Evolutionary conservation across 2,888 invertebrate species (phyloP).

Genomic region (Ctenicera cuprea): DNA sequence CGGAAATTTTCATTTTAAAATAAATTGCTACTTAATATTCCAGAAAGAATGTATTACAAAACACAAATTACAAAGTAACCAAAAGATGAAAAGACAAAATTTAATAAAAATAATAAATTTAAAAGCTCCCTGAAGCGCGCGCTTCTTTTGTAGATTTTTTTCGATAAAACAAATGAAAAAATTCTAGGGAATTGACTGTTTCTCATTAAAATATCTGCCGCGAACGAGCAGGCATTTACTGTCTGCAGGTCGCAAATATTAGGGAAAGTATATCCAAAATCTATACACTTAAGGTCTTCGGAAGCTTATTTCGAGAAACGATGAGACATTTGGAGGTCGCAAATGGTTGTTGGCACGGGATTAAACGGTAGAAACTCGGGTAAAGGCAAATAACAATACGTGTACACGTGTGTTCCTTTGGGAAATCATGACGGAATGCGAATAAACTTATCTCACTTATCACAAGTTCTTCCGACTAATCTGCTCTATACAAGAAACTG

Average conservation of each 20-base stretch:
- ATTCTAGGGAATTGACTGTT: constrained; percentile 8
- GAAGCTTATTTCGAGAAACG: constrained; percentile 42
- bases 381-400: constrained; percentile 65
- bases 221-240: constrained; percentile 17
- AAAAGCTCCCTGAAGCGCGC: constrained; percentile 44
- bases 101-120: constrained; percentile 51
- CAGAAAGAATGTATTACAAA: constrained; percentile 48
- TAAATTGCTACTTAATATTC: constrained; percentile 51
- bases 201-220: constrained; percentile 23
- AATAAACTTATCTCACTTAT: constrained; percentile 68
- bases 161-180: constrained; percentile 30
- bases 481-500: constrained; percentile 62
- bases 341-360: constrained; percentile 57
- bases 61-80: constrained; percentile 50
- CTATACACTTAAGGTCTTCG: constrained; percentile 34
- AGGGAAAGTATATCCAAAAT: constrained; percentile 31
- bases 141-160: constrained; percentile 34
- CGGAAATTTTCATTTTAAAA: constrained; percentile 50
- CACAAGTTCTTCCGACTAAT: constrained; percentile 66
- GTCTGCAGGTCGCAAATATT: constrained; percentile 20
- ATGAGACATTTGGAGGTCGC: constrained; percentile 53
- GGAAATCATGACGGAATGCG: constrained; percentile 67
- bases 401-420: constrained; percentile 66
- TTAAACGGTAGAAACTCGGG: constrained; percentile 55
- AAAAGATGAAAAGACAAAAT: constrained; percentile 47